phyloP scores from a whole-genome alignment of 2,113 vertebrate genomes.

The Gymnorhina tibicen region DNA sequence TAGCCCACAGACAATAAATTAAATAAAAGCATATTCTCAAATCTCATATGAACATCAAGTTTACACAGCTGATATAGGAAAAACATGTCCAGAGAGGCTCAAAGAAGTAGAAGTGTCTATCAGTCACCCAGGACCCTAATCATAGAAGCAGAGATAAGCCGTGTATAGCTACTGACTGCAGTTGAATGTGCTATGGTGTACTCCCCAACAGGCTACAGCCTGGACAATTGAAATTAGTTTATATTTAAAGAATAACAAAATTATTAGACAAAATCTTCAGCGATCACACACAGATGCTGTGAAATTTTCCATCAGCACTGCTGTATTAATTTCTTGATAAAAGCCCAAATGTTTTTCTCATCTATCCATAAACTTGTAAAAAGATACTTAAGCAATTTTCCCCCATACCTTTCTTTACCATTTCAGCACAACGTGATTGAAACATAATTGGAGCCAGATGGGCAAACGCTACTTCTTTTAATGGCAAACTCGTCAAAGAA shows the following conservation, averaged over 20 bases:
- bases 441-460: background rate
- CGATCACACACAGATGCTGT: background rate
- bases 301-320: background rate
- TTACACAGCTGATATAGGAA: background rate
- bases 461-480: background rate
- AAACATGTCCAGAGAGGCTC: background rate
- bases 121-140: background rate
- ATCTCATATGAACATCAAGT: background rate
- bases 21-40: background rate
- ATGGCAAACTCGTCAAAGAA: background rate
- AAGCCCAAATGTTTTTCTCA: background rate
- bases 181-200: background rate
- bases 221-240: background rate
- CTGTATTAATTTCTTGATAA: background rate
- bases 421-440: background rate
- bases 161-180: background rate
- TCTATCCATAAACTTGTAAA: background rate
- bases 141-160: background rate
- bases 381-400: background rate
- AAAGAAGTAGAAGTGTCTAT: background rate
- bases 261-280: background rate
- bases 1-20: background rate
- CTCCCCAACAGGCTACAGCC: background rate
- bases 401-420: background rate
- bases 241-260: background rate